Conservation (phyloP, 1,140 invertebrate species). For the Protaetia brevitarsis region DNA sequence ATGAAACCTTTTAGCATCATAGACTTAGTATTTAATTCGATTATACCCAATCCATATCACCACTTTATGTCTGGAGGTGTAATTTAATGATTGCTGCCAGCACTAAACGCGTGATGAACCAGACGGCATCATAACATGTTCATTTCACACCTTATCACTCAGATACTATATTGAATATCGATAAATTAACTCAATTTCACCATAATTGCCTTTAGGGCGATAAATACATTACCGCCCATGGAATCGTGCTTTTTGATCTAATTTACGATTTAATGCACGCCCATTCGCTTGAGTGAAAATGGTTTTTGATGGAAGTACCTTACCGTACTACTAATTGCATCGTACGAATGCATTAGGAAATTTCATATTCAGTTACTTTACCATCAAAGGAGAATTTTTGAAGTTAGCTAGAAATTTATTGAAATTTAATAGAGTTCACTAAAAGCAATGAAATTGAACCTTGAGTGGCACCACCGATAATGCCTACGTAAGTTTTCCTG, state of each 20-base stretch:
- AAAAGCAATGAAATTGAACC: neutral
- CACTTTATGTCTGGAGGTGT: neutral
- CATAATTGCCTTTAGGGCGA: neutral
- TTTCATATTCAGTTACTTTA: neutral
- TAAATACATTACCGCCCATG: neutral
- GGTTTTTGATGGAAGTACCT: neutral
- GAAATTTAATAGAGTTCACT: neutral
- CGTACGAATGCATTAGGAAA: neutral
- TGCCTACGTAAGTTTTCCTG: too few relatives aligned
- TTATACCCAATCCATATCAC: neutral
- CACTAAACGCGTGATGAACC: neutral
- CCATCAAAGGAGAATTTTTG: neutral
- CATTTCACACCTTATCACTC: neutral
- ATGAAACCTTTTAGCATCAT: constrained; percentile 10
- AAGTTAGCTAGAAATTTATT: neutral
- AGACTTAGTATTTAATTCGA: neutral
- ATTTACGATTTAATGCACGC: constrained; percentile 8
- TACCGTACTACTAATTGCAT: neutral
- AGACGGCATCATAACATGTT: neutral
- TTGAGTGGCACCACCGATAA: too few relatives aligned
- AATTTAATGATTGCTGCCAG: neutral
- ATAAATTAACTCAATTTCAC: constrained; percentile 13
- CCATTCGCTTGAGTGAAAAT: neutral
- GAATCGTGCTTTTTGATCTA: neutral
- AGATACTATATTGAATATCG: constrained; percentile 5